Conservation (phyloP, 2,797 vertebrate species). For the Oceanodroma leucorhoa region DNA sequence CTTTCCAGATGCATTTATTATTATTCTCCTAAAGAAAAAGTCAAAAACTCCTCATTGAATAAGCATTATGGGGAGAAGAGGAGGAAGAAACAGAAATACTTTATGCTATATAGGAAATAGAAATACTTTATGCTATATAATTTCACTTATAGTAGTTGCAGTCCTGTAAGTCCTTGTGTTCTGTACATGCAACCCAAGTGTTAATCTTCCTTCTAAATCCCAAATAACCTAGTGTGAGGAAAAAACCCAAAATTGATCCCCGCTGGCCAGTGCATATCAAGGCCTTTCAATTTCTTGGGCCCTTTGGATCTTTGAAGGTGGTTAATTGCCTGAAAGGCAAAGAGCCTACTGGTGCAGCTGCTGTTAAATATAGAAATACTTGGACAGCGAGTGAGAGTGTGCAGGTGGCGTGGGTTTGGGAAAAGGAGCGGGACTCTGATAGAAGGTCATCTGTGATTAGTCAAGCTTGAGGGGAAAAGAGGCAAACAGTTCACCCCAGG, state of each 20-base stretch:
- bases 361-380: background rate
- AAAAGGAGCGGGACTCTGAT: background rate
- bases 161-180: background rate
- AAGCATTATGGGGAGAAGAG: background rate
- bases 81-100: background rate
- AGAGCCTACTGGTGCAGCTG: background rate
- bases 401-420: background rate
- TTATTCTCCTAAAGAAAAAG: background rate
- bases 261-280: background rate
- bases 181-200: background rate
- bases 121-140: background rate
- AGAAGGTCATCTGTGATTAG: background rate
- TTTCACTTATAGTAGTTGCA: background rate
- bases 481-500: background rate
- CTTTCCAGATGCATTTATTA: background rate
- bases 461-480: background rate
- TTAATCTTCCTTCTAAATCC: background rate
- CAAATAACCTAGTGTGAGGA: background rate
- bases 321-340: background rate
- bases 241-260: background rate
- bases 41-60: background rate
- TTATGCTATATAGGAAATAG: background rate
- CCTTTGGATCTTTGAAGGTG: background rate
- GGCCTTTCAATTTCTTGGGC: background rate
- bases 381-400: background rate